Base-by-base conservation (phyloP, 1,140 invertebrate species). In the Theocolax elegans region DNA sequence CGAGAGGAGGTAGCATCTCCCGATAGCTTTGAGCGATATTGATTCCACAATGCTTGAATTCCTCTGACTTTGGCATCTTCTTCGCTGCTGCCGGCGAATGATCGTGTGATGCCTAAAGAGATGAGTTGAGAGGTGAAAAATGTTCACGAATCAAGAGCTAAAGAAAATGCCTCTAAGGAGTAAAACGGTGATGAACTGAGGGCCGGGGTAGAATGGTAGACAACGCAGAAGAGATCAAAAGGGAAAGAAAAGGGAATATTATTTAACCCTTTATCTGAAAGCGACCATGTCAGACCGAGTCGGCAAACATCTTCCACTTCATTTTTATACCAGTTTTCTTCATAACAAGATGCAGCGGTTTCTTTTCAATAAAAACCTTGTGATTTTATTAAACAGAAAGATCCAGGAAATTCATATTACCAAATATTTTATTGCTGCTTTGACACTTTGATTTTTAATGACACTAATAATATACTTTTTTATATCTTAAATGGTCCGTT, bases 1-100 rank as follows among this genome's bases (percentile, higher is more conserved):
- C 49, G 56, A 44, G 6, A n/a, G n/a, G n/a, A n/a, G n/a, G n/a
- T n/a, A n/a, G n/a, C 19, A 23, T 19, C 40, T 17, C 10, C 53
- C 72, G 76, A 82, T 82, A 77, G 76, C 76, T 81, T 82, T 80
- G 77, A 73, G 70, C 79, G 78, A 83, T 84, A 82, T 84, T 83
- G 83, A 84, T 85, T 84, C 77, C 79, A 79, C 82, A 80, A 80
- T 75, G 75, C 74, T 67, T 72, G 77, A 77, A 81, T 80, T 82
- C 75, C 78, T 80, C 71, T 71, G 60, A 72, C 72, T 68, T 77
- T 79, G 71, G 72, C 73, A 62, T 71, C 63, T 67, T n/a, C 62
- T 48, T 46, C n/a, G 53, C 65, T 35, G 31, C 10, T 35, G 10
- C 4, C 10, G 38, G 46, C 27, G 60, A 44, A 53, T 64, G 64